Conservation (phyloP, 2,113 vertebrate genomes). For the Onychorhynchus coronatus region DNA sequence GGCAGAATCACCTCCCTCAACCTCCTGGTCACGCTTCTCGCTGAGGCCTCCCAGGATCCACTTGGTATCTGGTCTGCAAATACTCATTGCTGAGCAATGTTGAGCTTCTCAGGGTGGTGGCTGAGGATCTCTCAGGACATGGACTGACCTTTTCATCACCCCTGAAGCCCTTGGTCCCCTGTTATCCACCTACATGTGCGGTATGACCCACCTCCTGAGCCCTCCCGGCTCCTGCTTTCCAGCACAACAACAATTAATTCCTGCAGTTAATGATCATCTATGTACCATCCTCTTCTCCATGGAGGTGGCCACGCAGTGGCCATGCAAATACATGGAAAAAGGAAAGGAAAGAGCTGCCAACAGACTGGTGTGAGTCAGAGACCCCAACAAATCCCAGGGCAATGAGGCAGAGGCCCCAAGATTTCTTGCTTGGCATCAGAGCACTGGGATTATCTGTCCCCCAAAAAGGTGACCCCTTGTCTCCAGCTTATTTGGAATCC, state of each 20-base stretch:
- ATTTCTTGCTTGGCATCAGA: not conserved
- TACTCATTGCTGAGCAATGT: not conserved
- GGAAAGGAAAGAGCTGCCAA: not conserved
- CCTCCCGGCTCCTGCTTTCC: not conserved
- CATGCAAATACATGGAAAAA: not conserved
- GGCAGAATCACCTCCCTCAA: not conserved
- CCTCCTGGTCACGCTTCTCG: not conserved
- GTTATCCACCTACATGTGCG: accelerated
- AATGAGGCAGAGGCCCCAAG: accelerated
- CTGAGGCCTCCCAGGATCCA: not conserved
- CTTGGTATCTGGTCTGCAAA: not conserved
- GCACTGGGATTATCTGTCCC: not conserved
- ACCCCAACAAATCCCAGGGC: not conserved
- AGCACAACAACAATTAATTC: not conserved
- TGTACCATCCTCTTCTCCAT: not conserved
- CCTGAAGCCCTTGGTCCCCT: not conserved
- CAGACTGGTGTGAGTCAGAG: not conserved
- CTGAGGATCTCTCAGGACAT: not conserved
- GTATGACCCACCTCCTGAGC: not conserved
- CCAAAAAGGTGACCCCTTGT: not conserved
- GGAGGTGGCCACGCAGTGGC: not conserved
- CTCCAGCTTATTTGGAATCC: not conserved
- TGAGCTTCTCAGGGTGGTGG: not conserved
- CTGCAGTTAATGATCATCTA: accelerated
- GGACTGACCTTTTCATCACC: not conserved